Conservation (phyloP, 2,113 vertebrate genomes). For the Falco punctatus region DNA sequence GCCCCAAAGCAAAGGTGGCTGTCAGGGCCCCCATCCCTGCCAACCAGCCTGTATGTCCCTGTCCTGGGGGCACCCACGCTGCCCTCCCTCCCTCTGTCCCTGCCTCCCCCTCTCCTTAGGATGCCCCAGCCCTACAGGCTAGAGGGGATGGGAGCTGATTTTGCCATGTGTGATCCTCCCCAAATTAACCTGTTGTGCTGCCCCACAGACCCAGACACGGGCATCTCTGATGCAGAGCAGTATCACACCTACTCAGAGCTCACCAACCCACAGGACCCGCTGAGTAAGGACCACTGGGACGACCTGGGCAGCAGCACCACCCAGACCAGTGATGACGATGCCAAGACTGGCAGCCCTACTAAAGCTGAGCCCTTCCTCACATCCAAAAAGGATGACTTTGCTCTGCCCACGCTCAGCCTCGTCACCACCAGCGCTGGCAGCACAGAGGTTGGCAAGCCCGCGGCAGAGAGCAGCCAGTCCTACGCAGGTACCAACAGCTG, state of each 20-base stretch:
- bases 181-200: not conserved
- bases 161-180: not conserved
- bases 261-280: constrained; percentile 65
- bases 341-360: constrained; percentile 66
- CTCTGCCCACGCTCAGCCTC: constrained; percentile 73
- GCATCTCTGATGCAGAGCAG: constrained; percentile 80
- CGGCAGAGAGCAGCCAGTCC: constrained; percentile 58
- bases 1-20: not conserved
- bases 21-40: not conserved
- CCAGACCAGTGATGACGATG: constrained; percentile 81
- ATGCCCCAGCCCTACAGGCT: not conserved
- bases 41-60: not conserved
- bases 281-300: constrained; percentile 73
- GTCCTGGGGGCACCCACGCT: not conserved
- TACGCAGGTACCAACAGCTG: constrained; percentile 69
- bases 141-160: not conserved
- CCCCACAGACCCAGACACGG: constrained; percentile 76
- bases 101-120: not conserved
- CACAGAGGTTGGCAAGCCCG: constrained; percentile 55
- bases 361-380: constrained; percentile 66
- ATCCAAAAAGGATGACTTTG: constrained; percentile 72
- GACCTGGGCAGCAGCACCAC: constrained; percentile 82
- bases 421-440: constrained; percentile 48
- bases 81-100: not conserved
- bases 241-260: constrained; percentile 74